Base-by-base conservation (phyloP, 2,113 vertebrate genomes). In the Xenopus laevis region DNA sequence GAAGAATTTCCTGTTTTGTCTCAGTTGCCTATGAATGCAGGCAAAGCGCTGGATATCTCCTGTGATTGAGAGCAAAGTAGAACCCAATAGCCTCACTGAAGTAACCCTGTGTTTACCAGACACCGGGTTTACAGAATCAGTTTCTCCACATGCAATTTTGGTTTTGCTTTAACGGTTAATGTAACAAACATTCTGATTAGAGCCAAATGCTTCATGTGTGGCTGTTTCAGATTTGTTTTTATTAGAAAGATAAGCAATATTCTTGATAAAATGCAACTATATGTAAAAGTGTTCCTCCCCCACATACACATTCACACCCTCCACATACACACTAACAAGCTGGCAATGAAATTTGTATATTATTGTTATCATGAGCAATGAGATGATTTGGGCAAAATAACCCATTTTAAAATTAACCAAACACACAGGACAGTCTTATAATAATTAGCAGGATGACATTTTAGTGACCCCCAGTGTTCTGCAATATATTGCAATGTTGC, bases 1-100 rank as follows among this genome's bases (percentile, higher is more conserved):
- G 47, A 77, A 77, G 67, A 77, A 77, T 77, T 77, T 77, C 74
- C 74, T 70, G 66, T 75, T 75, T 68, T 75, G 73, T 75, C 72
- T 75, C 73, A 63, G 30, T 55, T 65, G n/a, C 23, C 68, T 74
- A 67, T 68, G 64, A 74, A 74, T 68, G 72, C 72, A 74, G 72
- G 72, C 55, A 27, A 74, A 68, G 46, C 16, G 23, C 65, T 67
- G 65, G 47, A 60, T 52, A 50, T 68, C 65, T 68, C 57, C 65
- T 20, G 9, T 58, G 55, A 17, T 65, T 27, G 20, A 55, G 18
- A 27, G 46, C 11, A 68, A 27, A 68, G 65, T 27, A 21, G 21
- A 61, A 68, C 27, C 61, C 73, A 62, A 62, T 27, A 23, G 20
- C 45, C 3, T 16, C 58, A 10, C 23, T 52, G 11, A 4, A 52